A percentile compares a stretch with the other conserved stretches of the same genome.
These are phyloP conservation scores for Whitmania pigra DNA, from an alignment of 1,140 invertebrate species.

Conservation along the genomic window DNA sequence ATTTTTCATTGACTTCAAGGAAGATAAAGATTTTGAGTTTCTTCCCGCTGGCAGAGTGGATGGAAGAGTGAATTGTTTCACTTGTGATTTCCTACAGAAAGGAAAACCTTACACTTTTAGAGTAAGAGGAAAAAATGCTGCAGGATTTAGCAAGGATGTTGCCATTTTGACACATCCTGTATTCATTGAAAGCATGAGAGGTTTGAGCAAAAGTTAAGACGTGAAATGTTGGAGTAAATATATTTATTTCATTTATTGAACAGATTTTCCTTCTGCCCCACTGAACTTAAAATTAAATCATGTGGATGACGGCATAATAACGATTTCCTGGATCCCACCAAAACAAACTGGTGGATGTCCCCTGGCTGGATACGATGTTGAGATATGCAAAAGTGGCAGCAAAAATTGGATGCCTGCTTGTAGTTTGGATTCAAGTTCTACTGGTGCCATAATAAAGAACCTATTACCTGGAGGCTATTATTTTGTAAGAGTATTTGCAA, in stretches of 20 bases:
- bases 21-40: slow-evolving; percentile 46
- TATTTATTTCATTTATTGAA: slow-evolving; percentile 8
- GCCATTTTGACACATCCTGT: slow-evolving; percentile 19
- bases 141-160: slow-evolving; percentile 68
- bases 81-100: slow-evolving; percentile 70
- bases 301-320: slow-evolving; percentile 47
- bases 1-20: slow-evolving; percentile 84
- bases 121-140: slow-evolving; percentile 79
- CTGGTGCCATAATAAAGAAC: slow-evolving; percentile 1
- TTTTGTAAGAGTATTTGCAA: slow-evolving; percentile 22
- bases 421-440: not conserved
- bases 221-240: not conserved
- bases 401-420: slow-evolving; percentile 6
- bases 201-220: not conserved
- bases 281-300: slow-evolving; percentile 47
- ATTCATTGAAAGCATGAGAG: slow-evolving; percentile 1
- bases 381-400: slow-evolving; percentile 59
- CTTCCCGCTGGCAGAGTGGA: slow-evolving; percentile 9
- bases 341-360: slow-evolving; percentile 80
- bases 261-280: slow-evolving; percentile 26
- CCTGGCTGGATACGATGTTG: slow-evolving; percentile 76
- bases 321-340: slow-evolving; percentile 63
- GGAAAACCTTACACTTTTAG: slow-evolving; percentile 88
- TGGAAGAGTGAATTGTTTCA: slow-evolving; percentile 6
- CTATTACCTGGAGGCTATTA: slow-evolving; percentile 18